Percentiles rank a stretch among this genome's conserved stretches.
Evolutionary conservation across 1,140 invertebrate species (phyloP).

Genomic region (Saccostrea glomerata): DNA sequence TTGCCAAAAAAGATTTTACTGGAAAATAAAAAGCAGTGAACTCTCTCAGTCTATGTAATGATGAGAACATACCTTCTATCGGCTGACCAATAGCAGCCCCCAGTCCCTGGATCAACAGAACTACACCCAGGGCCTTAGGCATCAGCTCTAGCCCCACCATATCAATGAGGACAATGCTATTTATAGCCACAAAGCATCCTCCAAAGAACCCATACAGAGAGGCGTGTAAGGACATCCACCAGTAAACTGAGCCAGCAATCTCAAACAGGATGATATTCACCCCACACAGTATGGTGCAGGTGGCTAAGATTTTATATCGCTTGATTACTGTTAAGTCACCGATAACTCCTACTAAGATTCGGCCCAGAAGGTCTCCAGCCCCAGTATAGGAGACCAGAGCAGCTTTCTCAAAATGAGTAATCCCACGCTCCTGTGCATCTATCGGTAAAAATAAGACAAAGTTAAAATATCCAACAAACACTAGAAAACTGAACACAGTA

Average conservation of each 20-base stretch:
- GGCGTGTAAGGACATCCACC: constrained; percentile 63
- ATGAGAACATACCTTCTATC: constrained; percentile 62
- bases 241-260: constrained; percentile 58
- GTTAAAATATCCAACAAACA: constrained; percentile 73
- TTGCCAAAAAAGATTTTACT: no score
- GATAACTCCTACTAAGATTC: constrained; percentile 63
- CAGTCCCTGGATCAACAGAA: constrained; percentile 70
- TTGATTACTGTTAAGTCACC: constrained; percentile 64
- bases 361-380: constrained; percentile 67
- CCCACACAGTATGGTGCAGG: constrained; percentile 58
- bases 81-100: constrained; percentile 72
- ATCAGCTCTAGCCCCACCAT: constrained; percentile 68
- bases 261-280: constrained; percentile 63
- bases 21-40: no score
- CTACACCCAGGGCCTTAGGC: constrained; percentile 65
- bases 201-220: constrained; percentile 71
- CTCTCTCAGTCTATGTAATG: no score
- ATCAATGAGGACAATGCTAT: constrained; percentile 70
- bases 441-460: constrained; percentile 71
- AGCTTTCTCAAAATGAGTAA: constrained; percentile 65
- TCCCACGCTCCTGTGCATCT: constrained; percentile 52
- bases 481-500: constrained; percentile 64
- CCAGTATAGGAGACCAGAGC: constrained; percentile 68
- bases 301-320: constrained; percentile 68
- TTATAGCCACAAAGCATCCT: constrained; percentile 66